phyloP scores from a whole-genome alignment of 2,113 vertebrate genomes.

The Platanista minor region DNA sequence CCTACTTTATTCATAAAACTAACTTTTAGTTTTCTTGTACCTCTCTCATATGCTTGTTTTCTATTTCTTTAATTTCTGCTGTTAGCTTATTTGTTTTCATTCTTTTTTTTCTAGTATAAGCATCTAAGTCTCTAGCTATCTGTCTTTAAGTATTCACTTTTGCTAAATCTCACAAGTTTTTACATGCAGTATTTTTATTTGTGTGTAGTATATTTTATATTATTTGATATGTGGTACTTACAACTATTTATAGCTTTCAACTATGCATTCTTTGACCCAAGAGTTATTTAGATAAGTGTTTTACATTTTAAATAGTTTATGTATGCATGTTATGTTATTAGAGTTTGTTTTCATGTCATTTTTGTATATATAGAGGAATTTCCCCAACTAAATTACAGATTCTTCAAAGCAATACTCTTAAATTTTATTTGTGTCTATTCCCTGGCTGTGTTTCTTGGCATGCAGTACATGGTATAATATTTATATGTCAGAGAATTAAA shows the following conservation, averaged over 20 bases:
- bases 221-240: neutral
- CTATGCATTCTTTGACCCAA: conserved; percentile 1
- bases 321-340: conserved; percentile 1
- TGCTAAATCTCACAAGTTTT: neutral
- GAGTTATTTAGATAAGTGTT: conserved; percentile 1
- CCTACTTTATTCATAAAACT: neutral
- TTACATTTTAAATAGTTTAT: neutral
- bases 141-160: neutral
- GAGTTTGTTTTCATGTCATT: conserved; percentile 34
- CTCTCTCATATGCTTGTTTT: neutral
- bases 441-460: neutral
- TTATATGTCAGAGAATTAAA: neutral
- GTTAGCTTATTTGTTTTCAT: neutral
- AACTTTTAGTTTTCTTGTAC: neutral
- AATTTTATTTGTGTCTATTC: conserved; percentile 29
- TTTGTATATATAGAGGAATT: neutral
- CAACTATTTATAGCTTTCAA: neutral
- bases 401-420: neutral
- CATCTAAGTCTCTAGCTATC: neutral
- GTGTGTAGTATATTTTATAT: conserved; percentile 7
- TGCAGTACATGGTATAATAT: neutral
- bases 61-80: neutral
- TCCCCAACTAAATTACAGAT: neutral
- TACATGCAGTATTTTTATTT: conserved; percentile 22
- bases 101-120: neutral